These are phyloP conservation scores for Ifrita kowaldi DNA, from an alignment of 2,113 vertebrate genomes.

Conservation along the genomic window DNA sequence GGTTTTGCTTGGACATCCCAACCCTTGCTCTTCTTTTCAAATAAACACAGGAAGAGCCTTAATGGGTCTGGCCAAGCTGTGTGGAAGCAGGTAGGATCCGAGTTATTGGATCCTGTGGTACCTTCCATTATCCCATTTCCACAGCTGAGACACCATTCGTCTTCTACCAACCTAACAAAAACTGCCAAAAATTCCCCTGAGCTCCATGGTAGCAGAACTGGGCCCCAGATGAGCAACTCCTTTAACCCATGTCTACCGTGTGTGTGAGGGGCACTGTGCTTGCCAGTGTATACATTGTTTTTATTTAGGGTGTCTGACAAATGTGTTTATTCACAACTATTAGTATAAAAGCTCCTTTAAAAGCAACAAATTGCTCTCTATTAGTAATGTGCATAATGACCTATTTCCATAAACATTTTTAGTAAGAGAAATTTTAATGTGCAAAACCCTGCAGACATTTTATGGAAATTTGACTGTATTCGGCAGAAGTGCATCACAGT, in stretches of 20 bases:
- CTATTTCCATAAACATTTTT: constrained; percentile 74
- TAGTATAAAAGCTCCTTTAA: constrained; percentile 68
- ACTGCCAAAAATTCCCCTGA: neutral
- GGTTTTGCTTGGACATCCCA: neutral
- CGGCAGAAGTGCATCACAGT: constrained; percentile 38
- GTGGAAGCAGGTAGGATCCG: neutral
- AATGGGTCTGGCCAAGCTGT: neutral
- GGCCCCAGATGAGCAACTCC: neutral
- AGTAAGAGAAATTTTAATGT: constrained; percentile 66
- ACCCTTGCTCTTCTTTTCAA: neutral
- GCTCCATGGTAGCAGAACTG: neutral
- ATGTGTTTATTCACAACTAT: constrained; percentile 68
- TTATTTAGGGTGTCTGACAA: constrained; percentile 60
- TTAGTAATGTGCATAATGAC: constrained; percentile 68
- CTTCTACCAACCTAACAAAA: neutral
- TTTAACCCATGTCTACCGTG: neutral
- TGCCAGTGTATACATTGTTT: constrained; percentile 2
- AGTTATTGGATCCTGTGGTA: neutral
- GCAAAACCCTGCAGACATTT: constrained; percentile 73
- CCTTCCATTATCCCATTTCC: neutral
- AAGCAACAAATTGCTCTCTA: constrained; percentile 70
- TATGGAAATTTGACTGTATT: constrained; percentile 67
- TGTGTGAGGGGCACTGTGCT: neutral
- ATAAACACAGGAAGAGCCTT: neutral
- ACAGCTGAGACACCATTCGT: neutral